Base-by-base conservation (phyloP, 2,797 vertebrate species). In the Myotis vivesi region DNA sequence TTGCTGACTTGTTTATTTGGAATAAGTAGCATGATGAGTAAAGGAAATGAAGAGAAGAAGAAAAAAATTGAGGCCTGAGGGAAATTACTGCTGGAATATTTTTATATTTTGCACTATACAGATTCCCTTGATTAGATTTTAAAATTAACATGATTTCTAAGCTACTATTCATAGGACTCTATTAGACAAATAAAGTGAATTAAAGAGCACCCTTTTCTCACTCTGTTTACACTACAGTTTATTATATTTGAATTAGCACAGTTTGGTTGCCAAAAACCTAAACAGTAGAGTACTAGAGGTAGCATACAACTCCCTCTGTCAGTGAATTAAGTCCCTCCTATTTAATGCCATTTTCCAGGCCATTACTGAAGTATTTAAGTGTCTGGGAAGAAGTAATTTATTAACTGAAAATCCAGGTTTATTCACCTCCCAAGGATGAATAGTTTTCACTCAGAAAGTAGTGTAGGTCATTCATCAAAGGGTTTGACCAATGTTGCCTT, bases 341-440 rank as follows among this genome's bases (percentile, higher is more conserved):
- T 92, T 89, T 91, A 95, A 90, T 66, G 36, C 3, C 22, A 57
- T 44, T 90, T 94, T 84, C 41, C 41, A 91, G 57, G 49, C 25
- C 57, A 75, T 53, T 11, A 17, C 5, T 64, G 23, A 94, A 92
- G 46, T 12, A 41, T 94, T 53, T 87, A 33, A 38, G 49, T 68
- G 30, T 89, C 36, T 94, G 59, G 46, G 66, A 85, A 75, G 25
- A 83, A 81, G 17, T 36, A 53, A 95, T 87, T 76, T 73, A 77
- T 84, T 80, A 89, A 76, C 25, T 79, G 36, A 22, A 91, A 91
- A 83, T 62, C 12, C 69, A 73, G 17, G 28, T 81, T 94, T 81
- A 64, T 88, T 91, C 41, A 68, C 36, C 4, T 79, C 33, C 25
- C 33, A 49, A 46, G 49, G 66, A 95, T 86, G 62, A 92, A 66